Percentiles rank a stretch among this genome's conserved stretches.
Conservation (phyloP, 1,140 invertebrate species). For the Drosophila arawakana region DNA sequence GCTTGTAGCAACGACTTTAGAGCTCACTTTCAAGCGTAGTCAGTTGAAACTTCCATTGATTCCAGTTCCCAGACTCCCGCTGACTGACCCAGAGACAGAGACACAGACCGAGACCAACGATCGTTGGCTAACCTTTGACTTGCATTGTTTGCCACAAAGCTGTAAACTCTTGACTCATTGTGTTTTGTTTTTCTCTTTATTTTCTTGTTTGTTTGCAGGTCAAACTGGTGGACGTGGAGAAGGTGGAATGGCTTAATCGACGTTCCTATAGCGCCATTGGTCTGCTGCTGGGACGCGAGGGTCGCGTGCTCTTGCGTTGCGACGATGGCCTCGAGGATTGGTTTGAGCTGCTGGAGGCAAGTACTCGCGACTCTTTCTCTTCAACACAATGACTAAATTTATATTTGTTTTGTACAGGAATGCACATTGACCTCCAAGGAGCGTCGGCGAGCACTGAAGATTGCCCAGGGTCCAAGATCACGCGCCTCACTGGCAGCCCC, state of each 20-base stretch:
- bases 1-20: background rate
- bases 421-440: constrained; percentile 87
- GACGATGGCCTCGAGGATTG: constrained; percentile 87
- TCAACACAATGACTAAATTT: background rate
- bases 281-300: constrained; percentile 85
- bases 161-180: constrained; percentile 40
- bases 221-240: constrained; percentile 88
- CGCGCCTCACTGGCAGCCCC: constrained; percentile 80
- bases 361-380: constrained; percentile 13
- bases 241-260: constrained; percentile 88
- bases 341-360: constrained; percentile 86
- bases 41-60: background rate
- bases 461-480: constrained; percentile 85
- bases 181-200: constrained; percentile 53
- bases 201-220: constrained; percentile 81
- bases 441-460: constrained; percentile 86
- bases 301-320: constrained; percentile 86
- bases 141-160: constrained; percentile 21
- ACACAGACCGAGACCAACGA: constrained; percentile 20
- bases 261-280: constrained; percentile 87
- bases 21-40: background rate
- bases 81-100: constrained; percentile 31
- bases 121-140: constrained; percentile 65
- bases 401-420: constrained; percentile 80
- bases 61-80: constrained; percentile 51